Evolutionary conservation across 2,797 vertebrate genomes (phyloP), one percentile per base, ranked within the genome.

Genomic region (Limnodromus scolopaceus): DNA sequence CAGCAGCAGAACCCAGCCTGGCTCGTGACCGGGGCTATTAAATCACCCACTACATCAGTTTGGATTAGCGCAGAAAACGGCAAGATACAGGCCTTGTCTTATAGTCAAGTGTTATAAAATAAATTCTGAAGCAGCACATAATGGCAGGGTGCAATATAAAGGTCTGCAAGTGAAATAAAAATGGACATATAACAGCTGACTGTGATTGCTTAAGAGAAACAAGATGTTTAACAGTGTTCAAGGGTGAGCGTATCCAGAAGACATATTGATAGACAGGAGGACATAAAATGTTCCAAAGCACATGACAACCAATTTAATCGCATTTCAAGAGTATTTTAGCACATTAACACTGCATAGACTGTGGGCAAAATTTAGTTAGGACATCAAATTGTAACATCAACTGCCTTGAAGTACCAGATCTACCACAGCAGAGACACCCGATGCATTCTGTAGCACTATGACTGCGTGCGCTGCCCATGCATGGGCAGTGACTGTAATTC

Each of bases 61-160:
- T n/a, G 38, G 54, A 76, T 92, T 83, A 96, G 39, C 38, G 43
- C 17, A 85, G 84, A 92, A 75, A 89, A 16, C 15, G 49, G 58
- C 64, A 83, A 64, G 64, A 92, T 13, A 68, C 20, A 71, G 34
- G 39, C 45, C 36, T 77, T 70, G 64, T 57, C 87, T 92, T 61
- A 78, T 0, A 77, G 57, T 5, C 80, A 45, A 93, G 45, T 46
- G 57, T 71, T 85, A 78, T 78, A 94, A 93, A 85, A 92, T 68
- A 92, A 89, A 94, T 85, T 80, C 54, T 46, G 48, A 93, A 83
- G 75, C 2, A 2, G 60, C 39, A 89, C 32, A 74, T 92, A 92
- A 95, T 85, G 93, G 82, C 91, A 91, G 81, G 58, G 86, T 92
- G 60, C 32, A 74, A 87, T 49, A 79, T 77, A 94, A 96, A 97